These are phyloP conservation scores for Carposina sasakii DNA, from an alignment of 1,140 invertebrate genomes.

Conservation along the genomic window DNA sequence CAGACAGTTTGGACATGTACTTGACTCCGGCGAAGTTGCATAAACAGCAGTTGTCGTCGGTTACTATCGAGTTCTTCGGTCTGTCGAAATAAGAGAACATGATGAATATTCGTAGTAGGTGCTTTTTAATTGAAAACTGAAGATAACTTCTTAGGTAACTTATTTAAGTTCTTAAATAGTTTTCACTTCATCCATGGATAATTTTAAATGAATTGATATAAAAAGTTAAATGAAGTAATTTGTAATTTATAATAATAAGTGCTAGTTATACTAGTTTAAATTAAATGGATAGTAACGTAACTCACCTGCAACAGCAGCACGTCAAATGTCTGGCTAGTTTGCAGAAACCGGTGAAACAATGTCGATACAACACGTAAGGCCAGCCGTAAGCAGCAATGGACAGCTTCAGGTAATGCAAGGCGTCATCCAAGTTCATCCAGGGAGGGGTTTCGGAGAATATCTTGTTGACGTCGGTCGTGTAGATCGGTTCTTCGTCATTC, in stretches of 20 bases:
- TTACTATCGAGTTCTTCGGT: slow-evolving; percentile 78
- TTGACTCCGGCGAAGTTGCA: slow-evolving; percentile 90
- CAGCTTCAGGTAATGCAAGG: slow-evolving; percentile 83
- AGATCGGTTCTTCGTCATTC: slow-evolving; percentile 78
- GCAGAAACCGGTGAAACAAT: slow-evolving; percentile 83
- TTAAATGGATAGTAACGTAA: slow-evolving; percentile 12
- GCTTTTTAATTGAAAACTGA: too few relatives aligned
- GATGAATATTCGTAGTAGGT: too few relatives aligned
- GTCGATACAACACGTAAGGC: slow-evolving; percentile 87
- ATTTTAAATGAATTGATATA: too few relatives aligned
- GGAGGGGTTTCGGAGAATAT: slow-evolving; percentile 76
- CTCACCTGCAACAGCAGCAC: slow-evolving; percentile 84
- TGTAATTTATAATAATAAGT: too few relatives aligned
- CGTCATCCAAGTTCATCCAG: slow-evolving; percentile 87
- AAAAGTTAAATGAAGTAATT: too few relatives aligned
- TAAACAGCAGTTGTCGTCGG: slow-evolving; percentile 92
- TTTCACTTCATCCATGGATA: too few relatives aligned
- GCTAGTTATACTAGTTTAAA: too few relatives aligned
- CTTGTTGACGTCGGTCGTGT: slow-evolving; percentile 76
- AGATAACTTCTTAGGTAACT: too few relatives aligned
- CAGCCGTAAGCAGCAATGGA: slow-evolving; percentile 92
- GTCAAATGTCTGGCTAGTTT: slow-evolving; percentile 79
- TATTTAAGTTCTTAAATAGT: too few relatives aligned
- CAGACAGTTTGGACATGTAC: slow-evolving; percentile 80
- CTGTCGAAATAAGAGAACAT: slow-evolving; percentile 64